Evolutionary conservation across 2,113 vertebrate species (phyloP).

Genomic region (Eulemur macaco): DNA sequence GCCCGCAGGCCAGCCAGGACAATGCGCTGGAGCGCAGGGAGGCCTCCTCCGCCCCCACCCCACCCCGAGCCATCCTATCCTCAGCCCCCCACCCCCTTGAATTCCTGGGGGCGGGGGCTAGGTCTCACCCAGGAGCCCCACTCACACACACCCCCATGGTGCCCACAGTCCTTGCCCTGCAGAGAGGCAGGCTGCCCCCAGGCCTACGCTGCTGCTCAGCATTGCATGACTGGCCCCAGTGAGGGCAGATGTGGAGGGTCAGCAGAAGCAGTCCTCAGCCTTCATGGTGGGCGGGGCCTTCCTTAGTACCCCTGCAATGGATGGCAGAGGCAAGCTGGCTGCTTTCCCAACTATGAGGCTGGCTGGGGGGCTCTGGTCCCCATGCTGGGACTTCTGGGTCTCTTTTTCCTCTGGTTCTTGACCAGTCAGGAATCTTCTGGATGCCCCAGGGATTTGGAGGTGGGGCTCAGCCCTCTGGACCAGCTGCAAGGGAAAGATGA

Average conservation of each 20-base stretch:
- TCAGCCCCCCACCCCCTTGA: slow-evolving; percentile 56
- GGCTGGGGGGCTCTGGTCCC: background rate
- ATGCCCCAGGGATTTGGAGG: background rate
- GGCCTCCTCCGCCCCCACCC: slow-evolving; percentile 84
- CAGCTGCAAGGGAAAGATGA: slow-evolving; percentile 55
- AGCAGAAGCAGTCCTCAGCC: slow-evolving; percentile 26
- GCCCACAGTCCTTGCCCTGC: slow-evolving; percentile 5
- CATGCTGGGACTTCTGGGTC: background rate
- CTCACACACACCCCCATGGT: slow-evolving; percentile 64
- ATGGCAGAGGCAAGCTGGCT: background rate
- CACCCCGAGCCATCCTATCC: slow-evolving; percentile 78
- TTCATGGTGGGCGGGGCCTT: background rate
- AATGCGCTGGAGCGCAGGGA: slow-evolving; percentile 87
- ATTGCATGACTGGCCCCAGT: slow-evolving; percentile 40
- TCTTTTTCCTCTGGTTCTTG: slow-evolving; percentile 35
- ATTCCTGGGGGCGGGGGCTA: slow-evolving; percentile 66
- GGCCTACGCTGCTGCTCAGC: slow-evolving; percentile 45
- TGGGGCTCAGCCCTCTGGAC: slow-evolving; percentile 49
- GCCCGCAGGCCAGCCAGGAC: slow-evolving; percentile 90
- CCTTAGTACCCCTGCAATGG: background rate
- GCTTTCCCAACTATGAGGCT: background rate
- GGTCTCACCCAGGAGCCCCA: slow-evolving; percentile 70
- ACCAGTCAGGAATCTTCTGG: slow-evolving; percentile 17
- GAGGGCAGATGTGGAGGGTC: slow-evolving; percentile 35
- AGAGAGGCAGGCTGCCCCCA: background rate